phyloP scores from a whole-genome alignment of 2,113 vertebrate species.

The Pangasianodon hypophthalmus region DNA sequence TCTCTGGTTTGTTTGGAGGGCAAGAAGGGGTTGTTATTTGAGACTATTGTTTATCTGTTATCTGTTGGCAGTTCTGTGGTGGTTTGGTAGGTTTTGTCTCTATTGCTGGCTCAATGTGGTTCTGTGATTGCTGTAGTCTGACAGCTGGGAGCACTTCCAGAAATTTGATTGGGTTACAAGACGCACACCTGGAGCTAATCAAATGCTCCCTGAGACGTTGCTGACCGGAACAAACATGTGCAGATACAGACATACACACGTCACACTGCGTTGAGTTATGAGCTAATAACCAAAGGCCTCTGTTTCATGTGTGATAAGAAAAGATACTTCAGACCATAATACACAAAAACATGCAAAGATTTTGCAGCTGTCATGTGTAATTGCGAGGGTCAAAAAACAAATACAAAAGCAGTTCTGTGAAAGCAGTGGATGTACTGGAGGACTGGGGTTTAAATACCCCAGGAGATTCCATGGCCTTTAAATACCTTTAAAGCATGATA shows the following conservation, averaged over 20 bases:
- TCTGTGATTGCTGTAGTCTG: constrained; percentile 27
- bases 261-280: constrained; percentile 32
- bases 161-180: constrained; percentile 57
- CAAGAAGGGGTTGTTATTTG: neutral
- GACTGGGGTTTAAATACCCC: constrained; percentile 52
- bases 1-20: neutral
- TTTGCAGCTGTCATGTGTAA: neutral
- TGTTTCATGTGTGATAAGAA: constrained; percentile 23
- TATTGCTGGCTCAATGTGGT: constrained; percentile 26
- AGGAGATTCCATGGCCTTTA: constrained; percentile 27
- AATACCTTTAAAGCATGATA: neutral
- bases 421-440: constrained; percentile 45
- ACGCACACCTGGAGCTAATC: constrained; percentile 53
- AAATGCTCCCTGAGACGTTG: constrained; percentile 30
- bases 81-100: neutral
- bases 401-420: constrained; percentile 40
- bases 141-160: constrained; percentile 66
- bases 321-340: neutral
- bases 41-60: constrained; percentile 24
- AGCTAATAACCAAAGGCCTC: neutral
- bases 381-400: neutral
- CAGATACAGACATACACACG: constrained; percentile 49
- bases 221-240: constrained; percentile 39
- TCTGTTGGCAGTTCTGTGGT: neutral
- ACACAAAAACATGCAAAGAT: neutral